Evolutionary conservation across 1,140 invertebrate species (phyloP).

Genomic region (Cepaea nemoralis): DNA sequence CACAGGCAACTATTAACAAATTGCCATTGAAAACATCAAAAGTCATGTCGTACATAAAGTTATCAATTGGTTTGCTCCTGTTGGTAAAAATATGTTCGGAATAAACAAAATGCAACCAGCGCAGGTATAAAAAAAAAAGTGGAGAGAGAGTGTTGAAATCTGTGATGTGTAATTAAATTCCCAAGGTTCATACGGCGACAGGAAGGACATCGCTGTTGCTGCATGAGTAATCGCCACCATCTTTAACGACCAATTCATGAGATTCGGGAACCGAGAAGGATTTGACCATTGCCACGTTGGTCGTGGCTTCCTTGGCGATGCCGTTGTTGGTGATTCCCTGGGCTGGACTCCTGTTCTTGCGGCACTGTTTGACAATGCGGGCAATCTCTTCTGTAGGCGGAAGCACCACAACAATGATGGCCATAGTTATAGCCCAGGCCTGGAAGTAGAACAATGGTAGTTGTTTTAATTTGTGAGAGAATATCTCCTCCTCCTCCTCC

Average conservation of each 20-base stretch:
- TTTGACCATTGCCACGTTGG: neutral
- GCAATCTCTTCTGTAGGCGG: constrained; percentile 65
- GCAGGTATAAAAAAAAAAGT: too few relatives aligned
- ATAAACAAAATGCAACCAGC: too few relatives aligned
- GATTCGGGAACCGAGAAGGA: constrained; percentile 11
- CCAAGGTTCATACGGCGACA: constrained; percentile 6
- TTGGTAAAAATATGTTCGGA: too few relatives aligned
- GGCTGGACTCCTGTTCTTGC: constrained; percentile 48
- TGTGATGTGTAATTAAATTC: too few relatives aligned
- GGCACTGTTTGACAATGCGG: constrained; percentile 62
- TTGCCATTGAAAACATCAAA: too few relatives aligned
- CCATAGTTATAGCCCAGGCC: constrained; percentile 64
- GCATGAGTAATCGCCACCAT: constrained; percentile 30
- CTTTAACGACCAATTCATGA: constrained; percentile 38
- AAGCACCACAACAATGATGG: constrained; percentile 63
- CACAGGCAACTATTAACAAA: too few relatives aligned
- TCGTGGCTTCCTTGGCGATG: neutral
- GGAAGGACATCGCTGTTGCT: constrained; percentile 36
- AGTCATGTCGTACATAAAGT: too few relatives aligned
- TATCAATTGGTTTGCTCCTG: too few relatives aligned
- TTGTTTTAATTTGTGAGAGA: too few relatives aligned
- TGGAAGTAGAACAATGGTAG: constrained; percentile 1
- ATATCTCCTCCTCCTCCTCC: too few relatives aligned
- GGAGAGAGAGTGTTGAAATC: too few relatives aligned
- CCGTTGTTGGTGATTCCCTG: constrained; percentile 21